phyloP scores from a whole-genome alignment of 2,797 vertebrate species.

The Sebastes melanostomus region DNA sequence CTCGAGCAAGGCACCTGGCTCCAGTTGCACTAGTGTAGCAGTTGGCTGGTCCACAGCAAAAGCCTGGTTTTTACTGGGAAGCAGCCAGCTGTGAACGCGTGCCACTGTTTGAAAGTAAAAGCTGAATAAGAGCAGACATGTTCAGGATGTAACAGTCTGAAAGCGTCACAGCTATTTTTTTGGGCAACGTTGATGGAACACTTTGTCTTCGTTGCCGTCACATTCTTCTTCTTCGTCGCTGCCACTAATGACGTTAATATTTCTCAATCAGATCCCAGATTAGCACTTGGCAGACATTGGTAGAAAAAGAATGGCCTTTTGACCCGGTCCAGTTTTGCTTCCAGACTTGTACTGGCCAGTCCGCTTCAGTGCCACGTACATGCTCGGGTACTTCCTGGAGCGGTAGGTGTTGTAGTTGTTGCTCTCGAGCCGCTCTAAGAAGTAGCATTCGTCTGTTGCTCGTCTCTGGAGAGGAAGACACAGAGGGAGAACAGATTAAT shows the following conservation, averaged over 20 bases:
- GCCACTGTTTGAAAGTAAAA: conserved; percentile 28
- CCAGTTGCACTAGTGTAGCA: not conserved
- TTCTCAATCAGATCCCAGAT: conserved; percentile 40
- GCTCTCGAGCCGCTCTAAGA: conserved; percentile 92
- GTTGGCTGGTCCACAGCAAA: conserved; percentile 7
- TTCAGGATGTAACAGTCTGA: conserved; percentile 38
- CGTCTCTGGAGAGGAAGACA: conserved; percentile 84
- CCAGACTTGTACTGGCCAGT: conserved; percentile 96
- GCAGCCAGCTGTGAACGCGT: conserved; percentile 10
- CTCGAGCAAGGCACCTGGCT: conserved; percentile 10
- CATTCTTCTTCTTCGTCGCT: conserved; percentile 41
- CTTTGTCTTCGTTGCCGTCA: conserved; percentile 60
- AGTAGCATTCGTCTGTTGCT: conserved; percentile 95
- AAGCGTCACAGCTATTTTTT: conserved; percentile 61
- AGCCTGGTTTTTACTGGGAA: conserved; percentile 22
- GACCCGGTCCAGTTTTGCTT: conserved; percentile 92
- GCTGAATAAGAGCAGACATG: conserved; percentile 24
- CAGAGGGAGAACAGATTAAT: not conserved
- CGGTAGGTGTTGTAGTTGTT: conserved; percentile 99
- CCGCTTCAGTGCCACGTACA: conserved; percentile 98
- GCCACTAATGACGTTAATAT: conserved; percentile 6
- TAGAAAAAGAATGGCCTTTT: conserved; percentile 98
- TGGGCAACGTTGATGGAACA: conserved; percentile 47
- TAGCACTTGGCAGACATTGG: conserved; percentile 95
- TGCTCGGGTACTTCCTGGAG: conserved; percentile 92